Base-by-base conservation (phyloP, 2,888 invertebrate genomes). In the Caenorhabditis uteleia region DNA sequence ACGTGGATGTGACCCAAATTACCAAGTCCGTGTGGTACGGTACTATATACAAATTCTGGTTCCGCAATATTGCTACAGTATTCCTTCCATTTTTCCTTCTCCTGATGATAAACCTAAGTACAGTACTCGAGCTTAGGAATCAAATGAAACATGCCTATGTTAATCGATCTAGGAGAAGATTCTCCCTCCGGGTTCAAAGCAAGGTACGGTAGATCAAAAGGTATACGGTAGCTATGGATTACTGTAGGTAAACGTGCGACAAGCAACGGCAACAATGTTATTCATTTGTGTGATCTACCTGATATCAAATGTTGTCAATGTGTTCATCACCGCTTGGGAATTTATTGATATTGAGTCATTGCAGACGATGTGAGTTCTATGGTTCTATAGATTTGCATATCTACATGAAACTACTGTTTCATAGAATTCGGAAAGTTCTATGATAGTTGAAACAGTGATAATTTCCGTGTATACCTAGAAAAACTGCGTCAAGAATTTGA, bases 271-370 rank as follows among this genome's bases (percentile, higher is more conserved):
- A 25, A 65, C 70, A 25, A 55, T 70, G 39, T 27, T 70, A 14
- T 57, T 68, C 43, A 62, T 70, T 20, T 67, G 65, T 51, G 53
- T 56, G 26, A 54, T 59, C 36, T 70, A 70, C 47, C 55, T 70
- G 20, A 47, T 68, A 23, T 65, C 65, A 3, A 70, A 70, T 29
- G 55, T 54, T 3, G 55, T 57, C 14, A 70, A 70, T 53, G 68
- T 70, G 14, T 58, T 70, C 47, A 67, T 70, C 36, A 68, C 70
- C 3, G 65, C 65, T n/a, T 68, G 65, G 65, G 70, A 70, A 29
- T 70, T 70, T 25, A 38, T 70, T 4, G 70, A 70, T 38, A 61
- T 70, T 33, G 50, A 65, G 6, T 47, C 58, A 16, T 46, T 70
- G 23, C 45, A 46, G 26, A 38, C 31, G 16, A 27, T 38, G 61